Conservation (phyloP, 2,888 invertebrate species). For the Thysanoteuthis rhombus region DNA sequence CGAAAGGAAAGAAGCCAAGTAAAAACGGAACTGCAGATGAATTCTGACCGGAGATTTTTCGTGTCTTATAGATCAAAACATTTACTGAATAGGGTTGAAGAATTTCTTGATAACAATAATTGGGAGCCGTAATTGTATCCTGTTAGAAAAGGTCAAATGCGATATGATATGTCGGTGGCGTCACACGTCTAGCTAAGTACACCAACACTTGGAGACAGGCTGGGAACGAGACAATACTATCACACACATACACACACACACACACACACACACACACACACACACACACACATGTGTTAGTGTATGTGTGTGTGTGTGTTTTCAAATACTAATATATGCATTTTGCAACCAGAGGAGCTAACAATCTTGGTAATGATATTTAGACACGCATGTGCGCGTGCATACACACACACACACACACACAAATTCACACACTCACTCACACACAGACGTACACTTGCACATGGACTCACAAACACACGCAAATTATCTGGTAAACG, state of each 20-base stretch:
- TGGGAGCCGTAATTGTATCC: background rate
- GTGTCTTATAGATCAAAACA: background rate
- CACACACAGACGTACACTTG: too few species aligned
- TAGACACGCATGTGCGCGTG: too few species aligned
- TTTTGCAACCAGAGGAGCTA: background rate
- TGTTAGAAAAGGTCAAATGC: background rate
- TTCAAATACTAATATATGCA: background rate
- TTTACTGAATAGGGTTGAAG: background rate
- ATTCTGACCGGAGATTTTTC: background rate
- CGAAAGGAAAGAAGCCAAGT: background rate
- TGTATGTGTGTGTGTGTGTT: too few species aligned
- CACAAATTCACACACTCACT: too few species aligned
- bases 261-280: too few species aligned
- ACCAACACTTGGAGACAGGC: background rate
- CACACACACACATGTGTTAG: too few species aligned
- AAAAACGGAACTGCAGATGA: background rate
- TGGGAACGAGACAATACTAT: background rate
- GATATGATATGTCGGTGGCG: constrained; percentile 12
- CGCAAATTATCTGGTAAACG: too few species aligned
- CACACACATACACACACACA: background rate
- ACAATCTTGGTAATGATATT: too few species aligned
- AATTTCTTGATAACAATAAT: background rate
- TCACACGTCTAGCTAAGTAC: background rate
- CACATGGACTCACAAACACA: too few species aligned
- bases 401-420: too few species aligned